A percentile compares a stretch with the other conserved stretches of the same genome.
Conservation (phyloP, 2,113 vertebrate genomes). For the Acrocephalus arundinaceus region DNA sequence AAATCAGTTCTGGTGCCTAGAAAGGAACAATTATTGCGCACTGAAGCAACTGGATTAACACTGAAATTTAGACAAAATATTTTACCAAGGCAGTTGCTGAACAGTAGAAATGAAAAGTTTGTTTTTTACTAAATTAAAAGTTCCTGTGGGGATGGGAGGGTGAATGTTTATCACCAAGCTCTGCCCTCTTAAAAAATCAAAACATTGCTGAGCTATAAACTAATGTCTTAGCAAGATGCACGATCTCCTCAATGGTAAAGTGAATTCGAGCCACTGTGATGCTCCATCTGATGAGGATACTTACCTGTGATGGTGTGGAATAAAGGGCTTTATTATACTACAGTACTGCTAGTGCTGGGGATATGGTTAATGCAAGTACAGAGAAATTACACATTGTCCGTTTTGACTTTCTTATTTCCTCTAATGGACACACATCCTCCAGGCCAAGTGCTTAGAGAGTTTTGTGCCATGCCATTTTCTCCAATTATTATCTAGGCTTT, state of each 20-base stretch:
- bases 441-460: neutral
- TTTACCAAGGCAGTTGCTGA: neutral
- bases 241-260: neutral
- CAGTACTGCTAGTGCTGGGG: neutral
- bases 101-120: neutral
- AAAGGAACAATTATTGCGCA: neutral
- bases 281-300: conserved; percentile 35
- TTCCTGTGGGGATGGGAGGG: neutral
- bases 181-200: neutral
- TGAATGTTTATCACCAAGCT: neutral
- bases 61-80: neutral
- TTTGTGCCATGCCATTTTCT: conserved; percentile 19
- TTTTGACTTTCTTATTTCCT: conserved; percentile 52
- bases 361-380: conserved; percentile 22
- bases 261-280: conserved; percentile 3
- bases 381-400: conserved; percentile 26
- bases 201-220: neutral
- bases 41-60: neutral
- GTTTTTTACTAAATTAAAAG: neutral
- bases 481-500: neutral
- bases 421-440: neutral
- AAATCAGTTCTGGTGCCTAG: neutral
- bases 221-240: neutral
- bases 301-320: conserved; percentile 15
- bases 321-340: conserved; percentile 37